Evolutionary conservation across 2,113 vertebrate genomes (phyloP).

Genomic region (Dasyurus viverrinus): DNA sequence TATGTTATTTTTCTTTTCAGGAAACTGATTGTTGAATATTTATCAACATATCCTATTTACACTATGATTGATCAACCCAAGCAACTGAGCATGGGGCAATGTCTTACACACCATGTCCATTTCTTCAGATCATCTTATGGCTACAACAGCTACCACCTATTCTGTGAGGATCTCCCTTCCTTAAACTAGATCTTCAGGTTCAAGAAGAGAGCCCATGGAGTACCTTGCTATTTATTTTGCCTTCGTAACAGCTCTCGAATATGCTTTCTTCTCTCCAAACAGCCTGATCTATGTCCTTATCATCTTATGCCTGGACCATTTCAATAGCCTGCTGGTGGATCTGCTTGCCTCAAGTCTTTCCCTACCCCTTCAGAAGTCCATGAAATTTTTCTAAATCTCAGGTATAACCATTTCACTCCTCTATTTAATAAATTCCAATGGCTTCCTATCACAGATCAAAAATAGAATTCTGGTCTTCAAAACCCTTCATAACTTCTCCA

Average conservation of each 20-base stretch:
- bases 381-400: not conserved
- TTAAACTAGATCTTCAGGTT: not conserved
- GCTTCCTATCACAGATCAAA: not conserved
- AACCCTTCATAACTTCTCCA: not conserved
- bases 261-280: not conserved
- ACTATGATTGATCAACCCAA: not conserved
- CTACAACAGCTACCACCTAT: not conserved
- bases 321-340: not conserved
- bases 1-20: not conserved
- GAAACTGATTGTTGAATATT: not conserved
- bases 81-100: not conserved
- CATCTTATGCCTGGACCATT: not conserved
- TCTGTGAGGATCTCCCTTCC: not conserved
- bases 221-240: not conserved
- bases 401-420: not conserved
- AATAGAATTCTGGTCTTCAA: not conserved
- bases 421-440: not conserved
- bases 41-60: not conserved
- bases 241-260: not conserved
- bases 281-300: not conserved
- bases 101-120: not conserved
- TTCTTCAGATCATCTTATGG: not conserved
- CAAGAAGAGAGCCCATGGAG: not conserved
- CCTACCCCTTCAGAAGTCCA: not conserved
- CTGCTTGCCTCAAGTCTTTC: not conserved